Evolutionary conservation across 2,113 vertebrate species (phyloP).

Genomic region (Limnothrissa miodon): DNA sequence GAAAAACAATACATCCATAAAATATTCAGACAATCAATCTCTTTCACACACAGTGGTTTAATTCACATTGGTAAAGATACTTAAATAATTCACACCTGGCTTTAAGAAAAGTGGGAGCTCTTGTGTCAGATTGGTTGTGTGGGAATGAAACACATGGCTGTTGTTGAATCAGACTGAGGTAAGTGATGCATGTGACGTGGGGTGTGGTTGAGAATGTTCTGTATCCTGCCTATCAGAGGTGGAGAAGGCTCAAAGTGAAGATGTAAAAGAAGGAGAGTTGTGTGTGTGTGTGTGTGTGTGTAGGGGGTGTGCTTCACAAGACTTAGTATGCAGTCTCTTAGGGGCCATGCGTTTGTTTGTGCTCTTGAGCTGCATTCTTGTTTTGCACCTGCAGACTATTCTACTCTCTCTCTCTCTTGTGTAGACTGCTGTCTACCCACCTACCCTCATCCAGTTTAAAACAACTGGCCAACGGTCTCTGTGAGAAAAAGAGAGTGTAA

Average conservation of each 20-base stretch:
- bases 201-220: neutral
- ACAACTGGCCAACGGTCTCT: neutral
- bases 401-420: neutral
- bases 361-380: neutral
- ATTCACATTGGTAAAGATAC: neutral
- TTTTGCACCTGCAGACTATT: neutral
- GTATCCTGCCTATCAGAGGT: neutral
- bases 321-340: neutral
- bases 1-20: neutral
- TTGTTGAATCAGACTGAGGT: neutral
- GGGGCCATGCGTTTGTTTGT: constrained; percentile 23
- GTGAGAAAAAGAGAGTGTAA: neutral
- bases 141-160: neutral
- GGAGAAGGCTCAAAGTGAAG: neutral
- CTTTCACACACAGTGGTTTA: neutral
- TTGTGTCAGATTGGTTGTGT: neutral
- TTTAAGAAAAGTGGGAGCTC: neutral
- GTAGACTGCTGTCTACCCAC: no score
- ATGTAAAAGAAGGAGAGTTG: neutral
- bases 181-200: neutral
- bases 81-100: neutral
- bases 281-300: no score
- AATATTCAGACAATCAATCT: neutral
- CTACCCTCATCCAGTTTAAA: neutral
- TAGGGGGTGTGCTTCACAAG: neutral